Base-by-base conservation (phyloP, 2,888 invertebrate genomes). In the Eupithecia exiguata region DNA sequence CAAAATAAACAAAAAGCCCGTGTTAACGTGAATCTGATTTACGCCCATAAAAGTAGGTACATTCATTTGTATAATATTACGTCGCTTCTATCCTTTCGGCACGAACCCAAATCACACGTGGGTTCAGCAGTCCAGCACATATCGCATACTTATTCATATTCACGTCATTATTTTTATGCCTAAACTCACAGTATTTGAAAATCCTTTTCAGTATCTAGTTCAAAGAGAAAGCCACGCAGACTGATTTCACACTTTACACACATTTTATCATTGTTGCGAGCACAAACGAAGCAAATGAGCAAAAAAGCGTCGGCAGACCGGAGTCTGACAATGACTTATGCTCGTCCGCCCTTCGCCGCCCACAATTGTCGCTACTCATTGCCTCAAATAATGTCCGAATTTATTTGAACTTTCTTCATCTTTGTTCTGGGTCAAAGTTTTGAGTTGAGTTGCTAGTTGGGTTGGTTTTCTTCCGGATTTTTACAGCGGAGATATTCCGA, bases 241-340 rank as follows among this genome's bases (percentile, higher is more conserved):
- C 71, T 68, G 71, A 62, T 68, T 68, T 38, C 62, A 71, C 70
- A 77, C 71, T 80, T 77, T 74, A 75, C 79, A 83, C 79, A 79
- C 77, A 85, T 87, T 88, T 87, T 86, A 89, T 88, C 86, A 88
- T 89, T 84, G 87, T 86, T 84, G 86, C 84, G 81, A 83, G 84
- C 85, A 84, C 84, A 85, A 88, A 86, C 81, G 82, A 82, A 82
- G 84, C 80, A 84, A 87, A 88, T 84, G 87, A 86, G 86, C 87
- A 89, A 91, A 92, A 92, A 90, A 88, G 87, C 86, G 88, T 82
- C 82, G 76, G 85, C 84, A 84, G 87, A 84, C 85, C 88, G 90
- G 84, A 83, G 72, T 81, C 82, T 91, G 93, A 93, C 93, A 92
- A 89, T 93, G 93, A 93, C 88, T 91, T 93, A 93, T 92, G 90